A percentile compares a stretch with the other conserved stretches of the same genome.
phyloP scores from a whole-genome alignment of 1,140 invertebrate species.

The Steinernema khuongi region DNA sequence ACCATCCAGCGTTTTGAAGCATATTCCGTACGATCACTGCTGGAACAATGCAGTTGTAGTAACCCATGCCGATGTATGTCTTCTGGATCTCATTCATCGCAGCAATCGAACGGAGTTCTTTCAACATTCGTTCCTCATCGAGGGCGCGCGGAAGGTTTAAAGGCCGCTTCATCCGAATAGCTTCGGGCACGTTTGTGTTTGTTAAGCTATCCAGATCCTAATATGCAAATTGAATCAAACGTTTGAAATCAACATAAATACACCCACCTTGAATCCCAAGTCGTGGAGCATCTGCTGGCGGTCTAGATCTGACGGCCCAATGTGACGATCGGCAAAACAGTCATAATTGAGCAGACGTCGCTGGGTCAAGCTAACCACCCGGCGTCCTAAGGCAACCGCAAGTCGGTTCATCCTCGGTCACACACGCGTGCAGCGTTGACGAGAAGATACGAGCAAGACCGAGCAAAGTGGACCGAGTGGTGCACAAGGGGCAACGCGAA shows the following conservation, averaged over 20 bases:
- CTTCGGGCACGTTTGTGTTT: conserved; percentile 53
- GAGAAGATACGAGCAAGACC: background rate
- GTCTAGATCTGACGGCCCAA: conserved; percentile 53
- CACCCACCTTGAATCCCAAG: conserved; percentile 51
- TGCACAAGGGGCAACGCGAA: background rate
- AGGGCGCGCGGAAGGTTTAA: conserved; percentile 45
- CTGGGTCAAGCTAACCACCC: background rate
- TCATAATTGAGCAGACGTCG: conserved; percentile 44
- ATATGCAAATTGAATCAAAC: conserved; percentile 17
- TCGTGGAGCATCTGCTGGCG: conserved; percentile 55
- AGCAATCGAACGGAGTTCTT: conserved; percentile 47
- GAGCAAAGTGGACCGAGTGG: background rate
- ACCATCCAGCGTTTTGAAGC: conserved; percentile 99
- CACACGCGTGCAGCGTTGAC: background rate
- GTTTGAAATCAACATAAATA: background rate
- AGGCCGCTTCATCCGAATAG: conserved; percentile 41
- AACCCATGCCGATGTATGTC: conserved; percentile 97
- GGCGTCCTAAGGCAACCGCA: background rate
- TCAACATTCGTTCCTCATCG: conserved; percentile 54
- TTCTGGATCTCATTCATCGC: conserved; percentile 60
- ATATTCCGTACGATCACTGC: conserved; percentile 92
- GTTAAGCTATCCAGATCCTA: conserved; percentile 52
- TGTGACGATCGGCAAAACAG: conserved; percentile 54
- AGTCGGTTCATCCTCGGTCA: background rate
- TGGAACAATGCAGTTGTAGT: conserved; percentile 87